phyloP scores from a whole-genome alignment of 2,113 vertebrate genomes.

The Columba livia region DNA sequence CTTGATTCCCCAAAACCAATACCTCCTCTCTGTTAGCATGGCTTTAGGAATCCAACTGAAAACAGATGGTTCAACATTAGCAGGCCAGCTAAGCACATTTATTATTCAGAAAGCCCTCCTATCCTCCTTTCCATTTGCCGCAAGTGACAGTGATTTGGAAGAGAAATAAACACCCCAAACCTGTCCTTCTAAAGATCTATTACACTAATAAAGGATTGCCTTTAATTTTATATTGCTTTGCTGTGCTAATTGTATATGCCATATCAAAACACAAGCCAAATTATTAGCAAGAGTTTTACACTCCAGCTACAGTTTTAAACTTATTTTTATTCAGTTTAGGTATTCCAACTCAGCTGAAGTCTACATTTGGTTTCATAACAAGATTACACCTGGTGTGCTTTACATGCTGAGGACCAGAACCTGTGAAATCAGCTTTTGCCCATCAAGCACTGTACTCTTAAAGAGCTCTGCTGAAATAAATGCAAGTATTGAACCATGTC shows the following conservation, averaged over 20 bases:
- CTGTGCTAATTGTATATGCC: background rate
- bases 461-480: background rate
- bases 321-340: background rate
- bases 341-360: background rate
- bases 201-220: background rate
- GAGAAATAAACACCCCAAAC: too few species aligned
- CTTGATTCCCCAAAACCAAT: rapidly evolving
- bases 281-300: background rate
- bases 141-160: background rate
- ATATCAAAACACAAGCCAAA: background rate
- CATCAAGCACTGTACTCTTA: rapidly evolving
- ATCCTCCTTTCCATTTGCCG: background rate
- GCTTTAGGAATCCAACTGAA: background rate
- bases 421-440: background rate
- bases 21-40: background rate
- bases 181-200: too few species aligned
- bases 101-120: background rate
- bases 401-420: background rate
- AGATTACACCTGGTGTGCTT: background rate
- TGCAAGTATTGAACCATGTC: background rate
- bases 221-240: background rate
- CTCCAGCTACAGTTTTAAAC: background rate
- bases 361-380: background rate
- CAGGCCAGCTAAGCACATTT: background rate
- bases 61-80: background rate